Evolutionary conservation across 1,140 invertebrate genomes (phyloP).

Genomic region (Belonocnema kinseyi): DNA sequence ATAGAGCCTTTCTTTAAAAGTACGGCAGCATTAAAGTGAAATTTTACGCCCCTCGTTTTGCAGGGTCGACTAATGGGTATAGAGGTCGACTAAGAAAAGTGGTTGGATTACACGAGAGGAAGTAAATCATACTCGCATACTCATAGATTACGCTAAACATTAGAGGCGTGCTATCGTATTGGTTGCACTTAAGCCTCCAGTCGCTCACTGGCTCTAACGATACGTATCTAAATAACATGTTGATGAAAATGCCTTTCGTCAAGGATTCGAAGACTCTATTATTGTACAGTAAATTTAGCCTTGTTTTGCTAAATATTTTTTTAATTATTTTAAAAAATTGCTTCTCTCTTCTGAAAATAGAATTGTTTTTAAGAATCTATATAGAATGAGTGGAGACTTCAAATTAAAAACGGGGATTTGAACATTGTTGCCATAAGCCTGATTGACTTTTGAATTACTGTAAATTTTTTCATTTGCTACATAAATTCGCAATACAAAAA

Average conservation of each 20-base stretch:
- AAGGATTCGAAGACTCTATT: constrained; percentile 17
- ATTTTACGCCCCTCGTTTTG: too few relatives aligned
- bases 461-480: too few relatives aligned
- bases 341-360: too few relatives aligned
- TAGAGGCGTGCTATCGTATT: constrained; percentile 14
- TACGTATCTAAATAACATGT: constrained; percentile 23
- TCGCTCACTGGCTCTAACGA: constrained; percentile 15
- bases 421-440: too few relatives aligned
- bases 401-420: too few relatives aligned
- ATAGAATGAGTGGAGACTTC: too few relatives aligned
- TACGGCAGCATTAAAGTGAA: too few relatives aligned
- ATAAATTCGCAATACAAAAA: too few relatives aligned
- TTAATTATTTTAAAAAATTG: too few relatives aligned
- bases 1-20: too few relatives aligned
- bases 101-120: neutral
- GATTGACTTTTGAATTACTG: too few relatives aligned
- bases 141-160: neutral
- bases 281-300: neutral
- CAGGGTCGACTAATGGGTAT: neutral
- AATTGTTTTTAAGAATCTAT: too few relatives aligned
- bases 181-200: constrained; percentile 15
- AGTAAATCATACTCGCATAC: neutral
- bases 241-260: constrained; percentile 19
- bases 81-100: neutral
- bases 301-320: neutral